Conservation (phyloP, 2,888 invertebrate species). For the Ophion ellenae region DNA sequence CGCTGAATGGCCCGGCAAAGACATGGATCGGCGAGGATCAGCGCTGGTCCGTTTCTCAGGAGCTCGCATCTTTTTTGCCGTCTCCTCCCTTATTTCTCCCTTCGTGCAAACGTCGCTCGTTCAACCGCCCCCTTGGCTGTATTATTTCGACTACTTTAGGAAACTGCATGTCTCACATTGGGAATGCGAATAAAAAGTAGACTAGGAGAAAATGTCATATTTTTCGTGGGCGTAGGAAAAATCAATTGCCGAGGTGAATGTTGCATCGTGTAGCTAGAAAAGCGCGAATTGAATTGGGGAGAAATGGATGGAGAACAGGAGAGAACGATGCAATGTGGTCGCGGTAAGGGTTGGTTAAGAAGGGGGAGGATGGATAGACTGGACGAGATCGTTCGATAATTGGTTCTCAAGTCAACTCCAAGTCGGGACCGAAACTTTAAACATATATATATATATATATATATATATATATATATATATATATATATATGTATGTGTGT, state of each 20-base stretch:
- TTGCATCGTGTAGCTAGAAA: neutral
- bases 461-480: too few relatives aligned
- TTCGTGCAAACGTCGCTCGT: too few relatives aligned
- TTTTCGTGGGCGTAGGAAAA: neutral
- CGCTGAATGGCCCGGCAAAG: neutral
- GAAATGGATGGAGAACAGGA: neutral
- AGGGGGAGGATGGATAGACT: conserved; percentile 12
- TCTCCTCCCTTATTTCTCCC: too few relatives aligned
- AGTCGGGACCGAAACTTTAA: conserved; percentile 22
- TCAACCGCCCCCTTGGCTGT: too few relatives aligned
- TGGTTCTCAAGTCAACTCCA: conserved; percentile 71
- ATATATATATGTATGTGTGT: too few relatives aligned
- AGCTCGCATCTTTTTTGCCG: too few relatives aligned
- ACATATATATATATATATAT: neutral
- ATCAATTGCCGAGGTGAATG: neutral
- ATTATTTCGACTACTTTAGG: too few relatives aligned
- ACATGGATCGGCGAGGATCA: neutral
- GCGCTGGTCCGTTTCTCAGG: too few relatives aligned
- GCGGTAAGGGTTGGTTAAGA: neutral
- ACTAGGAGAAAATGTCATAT: too few relatives aligned
- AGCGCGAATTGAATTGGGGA: neutral
- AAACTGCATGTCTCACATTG: too few relatives aligned
- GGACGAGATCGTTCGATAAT: conserved; percentile 70
- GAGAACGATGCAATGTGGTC: neutral
- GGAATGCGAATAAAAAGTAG: too few relatives aligned